A percentile compares a stretch with the other conserved stretches of the same genome.
Evolutionary conservation across 2,113 vertebrate genomes (phyloP).

Genomic region (Pica pica): DNA sequence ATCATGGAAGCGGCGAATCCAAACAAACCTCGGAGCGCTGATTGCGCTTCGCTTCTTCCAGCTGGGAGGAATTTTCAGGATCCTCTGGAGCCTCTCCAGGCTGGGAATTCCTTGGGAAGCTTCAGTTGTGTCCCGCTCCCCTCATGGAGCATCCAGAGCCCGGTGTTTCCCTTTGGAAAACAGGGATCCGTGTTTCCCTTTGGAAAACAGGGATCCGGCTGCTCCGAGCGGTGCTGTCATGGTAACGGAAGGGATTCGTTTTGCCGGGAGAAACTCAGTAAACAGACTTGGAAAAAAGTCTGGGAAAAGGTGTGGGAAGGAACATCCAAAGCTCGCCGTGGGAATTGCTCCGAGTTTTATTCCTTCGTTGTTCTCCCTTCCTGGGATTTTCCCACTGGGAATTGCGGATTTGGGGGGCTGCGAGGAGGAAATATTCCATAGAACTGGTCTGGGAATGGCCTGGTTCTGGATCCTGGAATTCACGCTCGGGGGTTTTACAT

Average conservation of each 20-base stretch:
- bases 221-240: conserved; percentile 17
- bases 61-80: background rate
- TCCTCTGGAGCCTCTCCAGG: background rate
- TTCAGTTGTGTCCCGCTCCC: fast-evolving
- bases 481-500: background rate
- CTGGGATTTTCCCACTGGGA: background rate
- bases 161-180: background rate
- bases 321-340: background rate
- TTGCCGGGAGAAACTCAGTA: background rate
- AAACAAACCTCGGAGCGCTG: background rate
- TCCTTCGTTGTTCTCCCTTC: background rate
- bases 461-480: too few relatives aligned
- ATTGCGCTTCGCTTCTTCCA: background rate
- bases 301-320: background rate
- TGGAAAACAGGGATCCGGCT: background rate
- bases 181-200: background rate
- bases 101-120: background rate
- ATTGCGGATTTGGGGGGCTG: background rate
- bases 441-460: background rate
- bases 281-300: conserved; percentile 41
- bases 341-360: background rate
- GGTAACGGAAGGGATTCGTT: conserved; percentile 29
- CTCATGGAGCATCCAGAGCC: fast-evolving
- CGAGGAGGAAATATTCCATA: background rate
- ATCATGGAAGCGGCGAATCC: background rate